These are phyloP conservation scores for Dioctria rufipes DNA, from an alignment of 2,888 invertebrate genomes.

Conservation along the genomic window DNA sequence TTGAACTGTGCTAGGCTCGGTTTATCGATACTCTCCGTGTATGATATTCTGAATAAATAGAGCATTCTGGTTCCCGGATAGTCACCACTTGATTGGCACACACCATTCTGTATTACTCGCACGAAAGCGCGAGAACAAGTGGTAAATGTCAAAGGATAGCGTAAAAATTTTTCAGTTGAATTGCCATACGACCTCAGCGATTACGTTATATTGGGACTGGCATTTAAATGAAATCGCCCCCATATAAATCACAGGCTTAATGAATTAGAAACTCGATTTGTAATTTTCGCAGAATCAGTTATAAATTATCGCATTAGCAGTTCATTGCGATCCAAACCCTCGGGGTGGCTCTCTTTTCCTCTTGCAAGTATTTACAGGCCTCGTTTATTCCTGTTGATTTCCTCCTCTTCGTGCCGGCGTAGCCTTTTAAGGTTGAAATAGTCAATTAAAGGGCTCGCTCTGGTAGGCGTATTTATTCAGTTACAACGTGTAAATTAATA, in stretches of 20 bases:
- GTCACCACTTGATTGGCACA: conserved; percentile 41
- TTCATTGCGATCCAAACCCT: conserved; percentile 45
- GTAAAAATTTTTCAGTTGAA: conserved; percentile 47
- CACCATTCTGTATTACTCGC: conserved; percentile 43
- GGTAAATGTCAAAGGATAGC: conserved; percentile 44
- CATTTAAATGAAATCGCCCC: conserved; percentile 47
- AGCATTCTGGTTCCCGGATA: background rate
- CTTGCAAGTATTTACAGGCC: conserved; percentile 6
- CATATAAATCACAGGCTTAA: conserved; percentile 58
- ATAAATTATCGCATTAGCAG: conserved; percentile 59
- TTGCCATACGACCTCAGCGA: conserved; percentile 41
- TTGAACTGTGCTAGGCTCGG: background rate
- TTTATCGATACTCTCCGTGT: background rate
- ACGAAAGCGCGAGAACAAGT: conserved; percentile 40
- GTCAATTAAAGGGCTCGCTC: conserved; percentile 41
- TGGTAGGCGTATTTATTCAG: conserved; percentile 9
- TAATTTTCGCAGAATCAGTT: conserved; percentile 57
- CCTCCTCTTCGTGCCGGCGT: conserved; percentile 1
- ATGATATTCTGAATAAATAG: background rate
- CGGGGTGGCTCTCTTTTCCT: background rate
- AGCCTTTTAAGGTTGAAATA: conserved; percentile 4
- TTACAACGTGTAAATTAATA: background rate
- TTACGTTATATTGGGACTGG: conserved; percentile 24
- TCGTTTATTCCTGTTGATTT: conserved; percentile 54
- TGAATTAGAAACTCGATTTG: conserved; percentile 59